Conservation (phyloP, 2,888 invertebrate species). For the Clanis bilineata region DNA sequence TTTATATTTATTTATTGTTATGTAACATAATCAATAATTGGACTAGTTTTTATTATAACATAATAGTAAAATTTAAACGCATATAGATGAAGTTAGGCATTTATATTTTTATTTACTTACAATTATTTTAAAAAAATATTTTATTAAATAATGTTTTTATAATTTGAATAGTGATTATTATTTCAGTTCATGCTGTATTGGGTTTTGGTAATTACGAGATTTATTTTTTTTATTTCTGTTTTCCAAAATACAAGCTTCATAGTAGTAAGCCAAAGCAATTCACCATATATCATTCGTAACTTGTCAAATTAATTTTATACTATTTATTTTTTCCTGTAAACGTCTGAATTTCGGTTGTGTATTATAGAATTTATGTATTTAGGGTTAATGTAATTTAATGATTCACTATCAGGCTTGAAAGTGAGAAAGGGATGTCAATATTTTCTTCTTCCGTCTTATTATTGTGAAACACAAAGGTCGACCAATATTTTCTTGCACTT, state of each 20-base stretch:
- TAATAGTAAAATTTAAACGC: background rate
- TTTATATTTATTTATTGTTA: background rate
- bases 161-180: background rate
- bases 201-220: background rate
- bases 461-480: constrained; percentile 25
- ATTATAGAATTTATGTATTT: constrained; percentile 37
- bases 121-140: background rate
- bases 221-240: background rate
- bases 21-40: background rate
- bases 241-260: constrained; percentile 24
- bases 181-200: background rate
- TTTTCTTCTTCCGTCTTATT: background rate
- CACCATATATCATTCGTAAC: constrained; percentile 59
- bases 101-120: background rate
- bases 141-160: background rate
- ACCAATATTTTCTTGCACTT: constrained; percentile 32
- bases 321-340: constrained; percentile 36
- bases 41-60: background rate
- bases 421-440: constrained; percentile 18
- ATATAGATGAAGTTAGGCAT: background rate
- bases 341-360: constrained; percentile 61
- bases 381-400: constrained; percentile 40
- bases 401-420: constrained; percentile 21
- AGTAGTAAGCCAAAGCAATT: constrained; percentile 48
- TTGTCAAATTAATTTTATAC: constrained; percentile 66